These are phyloP conservation scores for Ctenodactylus gundi DNA, from an alignment of 2,113 vertebrate genomes.

Conservation along the genomic window DNA sequence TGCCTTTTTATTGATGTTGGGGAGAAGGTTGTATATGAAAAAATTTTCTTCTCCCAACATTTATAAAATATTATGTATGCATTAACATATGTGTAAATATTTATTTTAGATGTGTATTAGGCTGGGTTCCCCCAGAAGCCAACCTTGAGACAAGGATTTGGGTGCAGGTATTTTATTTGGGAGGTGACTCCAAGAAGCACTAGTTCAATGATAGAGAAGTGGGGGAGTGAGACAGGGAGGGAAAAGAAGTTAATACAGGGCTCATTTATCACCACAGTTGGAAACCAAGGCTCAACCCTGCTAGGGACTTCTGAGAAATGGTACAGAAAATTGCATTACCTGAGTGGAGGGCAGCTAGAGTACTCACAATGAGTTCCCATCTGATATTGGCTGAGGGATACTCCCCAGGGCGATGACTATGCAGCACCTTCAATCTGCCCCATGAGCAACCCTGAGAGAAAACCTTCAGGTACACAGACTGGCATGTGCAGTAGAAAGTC, in stretches of 20 bases:
- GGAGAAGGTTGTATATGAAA: slow-evolving; percentile 66
- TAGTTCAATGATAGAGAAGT: neutral
- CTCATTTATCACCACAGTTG: neutral
- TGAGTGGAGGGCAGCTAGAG: neutral
- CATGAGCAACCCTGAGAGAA: neutral
- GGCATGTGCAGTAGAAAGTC: neutral
- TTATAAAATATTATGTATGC: slow-evolving; percentile 61
- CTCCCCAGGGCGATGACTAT: neutral
- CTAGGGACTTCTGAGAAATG: neutral
- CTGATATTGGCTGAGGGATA: neutral
- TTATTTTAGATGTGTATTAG: slow-evolving; percentile 58
- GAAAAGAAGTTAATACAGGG: neutral
- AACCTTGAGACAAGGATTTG: slow-evolving; percentile 39
- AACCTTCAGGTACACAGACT: neutral
- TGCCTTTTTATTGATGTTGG: slow-evolving; percentile 74
- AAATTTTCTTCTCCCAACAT: slow-evolving; percentile 56
- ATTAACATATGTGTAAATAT: slow-evolving; percentile 66
- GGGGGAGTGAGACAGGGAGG: neutral
- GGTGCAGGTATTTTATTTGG: neutral
- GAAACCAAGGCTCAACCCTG: neutral
- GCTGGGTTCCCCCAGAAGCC: neutral
- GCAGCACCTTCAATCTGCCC: neutral
- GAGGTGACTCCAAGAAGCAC: neutral
- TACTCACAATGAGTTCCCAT: neutral
- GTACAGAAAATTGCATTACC: neutral